Percentiles rank a stretch among this genome's conserved stretches.
phyloP scores from a whole-genome alignment of 2,888 invertebrate genomes.

The Ophion ellenae region DNA sequence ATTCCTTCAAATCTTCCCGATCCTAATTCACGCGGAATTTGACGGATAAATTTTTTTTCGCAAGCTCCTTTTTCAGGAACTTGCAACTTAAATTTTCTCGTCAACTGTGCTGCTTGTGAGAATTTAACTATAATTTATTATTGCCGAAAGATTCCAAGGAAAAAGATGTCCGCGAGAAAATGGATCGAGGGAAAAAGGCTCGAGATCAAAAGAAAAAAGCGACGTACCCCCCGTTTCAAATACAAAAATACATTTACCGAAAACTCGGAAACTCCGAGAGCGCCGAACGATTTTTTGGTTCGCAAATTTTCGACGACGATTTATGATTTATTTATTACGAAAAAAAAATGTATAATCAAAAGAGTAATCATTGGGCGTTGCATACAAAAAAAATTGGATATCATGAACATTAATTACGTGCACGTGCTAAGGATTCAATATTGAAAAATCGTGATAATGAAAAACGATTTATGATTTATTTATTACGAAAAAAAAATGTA shows the following conservation, averaged over 20 bases:
- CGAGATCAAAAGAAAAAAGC: background rate
- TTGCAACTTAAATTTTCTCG: background rate
- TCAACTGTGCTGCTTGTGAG: background rate
- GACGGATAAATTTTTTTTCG: background rate
- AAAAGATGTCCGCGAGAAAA: background rate
- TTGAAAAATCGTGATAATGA: background rate
- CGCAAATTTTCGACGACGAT: background rate
- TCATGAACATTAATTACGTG: constrained; percentile 6
- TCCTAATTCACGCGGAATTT: background rate
- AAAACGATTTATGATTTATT: no score
- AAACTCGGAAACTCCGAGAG: background rate
- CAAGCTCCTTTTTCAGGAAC: background rate
- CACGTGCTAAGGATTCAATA: background rate
- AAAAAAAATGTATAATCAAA: background rate
- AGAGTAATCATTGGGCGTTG: no score
- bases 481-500: background rate
- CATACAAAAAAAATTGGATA: background rate
- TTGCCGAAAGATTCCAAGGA: background rate
- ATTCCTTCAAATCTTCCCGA: background rate
- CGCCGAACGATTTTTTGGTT: background rate
- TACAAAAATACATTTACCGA: background rate
- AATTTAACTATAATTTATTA: background rate
- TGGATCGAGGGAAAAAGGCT: background rate
- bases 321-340: background rate
- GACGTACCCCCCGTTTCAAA: background rate